Conservation (phyloP, 1,140 invertebrate species). For the Hirudo medicinalis region DNA sequence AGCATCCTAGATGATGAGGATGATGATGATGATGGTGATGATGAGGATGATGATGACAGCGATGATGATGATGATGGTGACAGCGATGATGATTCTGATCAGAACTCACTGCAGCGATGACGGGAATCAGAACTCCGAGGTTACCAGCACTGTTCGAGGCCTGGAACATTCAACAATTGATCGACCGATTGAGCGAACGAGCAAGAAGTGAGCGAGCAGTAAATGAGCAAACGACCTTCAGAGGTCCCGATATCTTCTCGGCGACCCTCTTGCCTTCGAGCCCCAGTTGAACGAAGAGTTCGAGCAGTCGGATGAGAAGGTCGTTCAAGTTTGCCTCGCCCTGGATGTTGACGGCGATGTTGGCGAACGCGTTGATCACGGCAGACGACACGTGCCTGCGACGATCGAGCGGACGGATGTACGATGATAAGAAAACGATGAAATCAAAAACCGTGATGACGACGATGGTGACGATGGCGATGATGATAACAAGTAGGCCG, state of each 20-base stretch:
- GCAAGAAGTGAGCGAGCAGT: no score
- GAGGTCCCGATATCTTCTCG: conserved; percentile 61
- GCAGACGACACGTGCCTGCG: conserved; percentile 75
- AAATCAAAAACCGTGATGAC: no score
- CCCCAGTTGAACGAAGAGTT: conserved; percentile 92
- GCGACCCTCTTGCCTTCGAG: conserved; percentile 84
- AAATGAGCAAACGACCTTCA: conserved; percentile 43
- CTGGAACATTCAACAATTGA: conserved; percentile 31
- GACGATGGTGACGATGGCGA: no score
- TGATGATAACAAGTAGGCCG: no score
- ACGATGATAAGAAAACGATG: not conserved
- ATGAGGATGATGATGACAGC: not conserved
- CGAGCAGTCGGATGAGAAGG: conserved; percentile 69
- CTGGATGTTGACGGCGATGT: conserved; percentile 82
- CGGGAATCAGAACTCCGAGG: conserved; percentile 87
- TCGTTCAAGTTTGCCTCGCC: conserved; percentile 74
- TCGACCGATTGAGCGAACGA: not conserved
- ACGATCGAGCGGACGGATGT: not conserved
- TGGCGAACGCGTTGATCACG: conserved; percentile 54
- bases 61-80: not conserved
- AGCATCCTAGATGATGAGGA: no score
- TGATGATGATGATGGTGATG: conserved; percentile 13
- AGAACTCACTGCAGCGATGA: conserved; percentile 59
- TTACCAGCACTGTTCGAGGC: conserved; percentile 88
- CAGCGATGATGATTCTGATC: not conserved